These are phyloP conservation scores for Dasypus novemcinctus DNA, from an alignment of 2,113 vertebrate species.

Conservation along the genomic window DNA sequence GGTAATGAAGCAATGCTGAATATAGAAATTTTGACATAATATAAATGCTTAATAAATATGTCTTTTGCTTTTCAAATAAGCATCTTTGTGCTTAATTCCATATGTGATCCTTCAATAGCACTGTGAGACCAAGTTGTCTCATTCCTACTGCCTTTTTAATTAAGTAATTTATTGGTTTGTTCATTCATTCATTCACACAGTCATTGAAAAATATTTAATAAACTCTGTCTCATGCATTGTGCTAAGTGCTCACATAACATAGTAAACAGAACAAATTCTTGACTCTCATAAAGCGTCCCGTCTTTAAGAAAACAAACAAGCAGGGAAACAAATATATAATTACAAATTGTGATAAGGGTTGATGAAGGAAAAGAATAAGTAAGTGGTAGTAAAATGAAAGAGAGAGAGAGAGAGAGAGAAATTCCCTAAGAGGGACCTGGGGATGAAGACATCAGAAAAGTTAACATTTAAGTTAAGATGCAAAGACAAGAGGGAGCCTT, in stretches of 20 bases:
- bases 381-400: background rate
- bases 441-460: background rate
- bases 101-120: background rate
- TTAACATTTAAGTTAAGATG: background rate
- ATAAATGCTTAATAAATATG: background rate
- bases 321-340: background rate
- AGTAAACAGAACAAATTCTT: background rate
- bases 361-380: background rate
- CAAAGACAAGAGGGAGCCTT: background rate
- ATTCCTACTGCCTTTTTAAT: background rate
- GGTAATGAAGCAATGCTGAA: background rate
- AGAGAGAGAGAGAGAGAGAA: background rate
- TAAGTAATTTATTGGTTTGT: background rate
- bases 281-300: background rate
- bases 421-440: background rate
- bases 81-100: background rate
- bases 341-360: background rate
- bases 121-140: background rate
- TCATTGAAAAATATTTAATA: constrained; percentile 1
- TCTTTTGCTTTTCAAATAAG: background rate
- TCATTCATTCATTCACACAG: background rate
- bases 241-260: background rate
- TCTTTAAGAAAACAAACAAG: background rate
- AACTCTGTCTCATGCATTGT: background rate
- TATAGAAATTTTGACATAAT: background rate